phyloP scores from a whole-genome alignment of 2,113 vertebrate genomes.

The Oreochromis spilurus region DNA sequence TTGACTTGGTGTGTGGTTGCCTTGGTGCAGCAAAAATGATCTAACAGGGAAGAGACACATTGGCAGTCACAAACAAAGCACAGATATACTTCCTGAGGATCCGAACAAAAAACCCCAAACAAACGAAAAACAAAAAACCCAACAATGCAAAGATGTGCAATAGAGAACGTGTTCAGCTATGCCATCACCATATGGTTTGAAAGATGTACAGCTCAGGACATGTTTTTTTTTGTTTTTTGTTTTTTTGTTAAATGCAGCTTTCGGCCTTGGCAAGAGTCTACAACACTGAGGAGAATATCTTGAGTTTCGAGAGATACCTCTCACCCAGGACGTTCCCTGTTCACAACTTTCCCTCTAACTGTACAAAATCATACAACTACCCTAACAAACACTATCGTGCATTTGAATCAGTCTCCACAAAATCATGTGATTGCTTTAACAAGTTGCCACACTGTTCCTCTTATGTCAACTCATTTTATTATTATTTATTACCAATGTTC shows the following conservation, averaged over 20 bases:
- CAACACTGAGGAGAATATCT: too few species aligned
- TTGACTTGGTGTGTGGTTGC: neutral
- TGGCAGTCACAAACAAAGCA: neutral
- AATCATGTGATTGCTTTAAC: neutral
- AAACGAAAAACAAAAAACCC: neutral
- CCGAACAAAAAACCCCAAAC: neutral
- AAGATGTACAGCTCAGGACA: too few species aligned
- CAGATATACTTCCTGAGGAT: neutral
- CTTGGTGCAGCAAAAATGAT: neutral
- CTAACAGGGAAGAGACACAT: neutral
- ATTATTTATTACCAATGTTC: neutral
- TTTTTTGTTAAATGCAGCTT: neutral
- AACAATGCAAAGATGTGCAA: neutral
- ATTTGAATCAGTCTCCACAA: neutral
- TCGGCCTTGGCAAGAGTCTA: too few species aligned
- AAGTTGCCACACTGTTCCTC: neutral
- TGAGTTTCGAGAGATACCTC: neutral
- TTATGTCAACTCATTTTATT: neutral
- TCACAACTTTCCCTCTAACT: neutral
- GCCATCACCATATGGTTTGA: neutral
- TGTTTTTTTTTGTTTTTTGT: neutral
- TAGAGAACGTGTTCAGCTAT: rapidly evolving
- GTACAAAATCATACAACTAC: neutral
- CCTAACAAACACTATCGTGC: neutral
- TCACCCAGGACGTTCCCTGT: neutral